These are phyloP conservation scores for Acronicta aceris DNA, from an alignment of 2,888 invertebrate genomes.

Conservation along the genomic window DNA sequence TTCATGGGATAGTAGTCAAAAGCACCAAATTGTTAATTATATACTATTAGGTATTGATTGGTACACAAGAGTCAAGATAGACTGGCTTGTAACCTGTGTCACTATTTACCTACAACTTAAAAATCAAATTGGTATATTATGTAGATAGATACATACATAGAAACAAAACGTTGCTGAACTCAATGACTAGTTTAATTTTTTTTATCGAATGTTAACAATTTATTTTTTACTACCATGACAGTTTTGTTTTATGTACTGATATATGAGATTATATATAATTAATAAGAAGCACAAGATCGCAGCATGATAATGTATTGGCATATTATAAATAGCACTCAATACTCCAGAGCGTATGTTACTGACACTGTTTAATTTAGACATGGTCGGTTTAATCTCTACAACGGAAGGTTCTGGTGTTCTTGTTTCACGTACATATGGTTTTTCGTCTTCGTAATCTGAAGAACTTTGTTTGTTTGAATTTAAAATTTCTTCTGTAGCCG, in stretches of 20 bases:
- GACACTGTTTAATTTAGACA: conserved; percentile 75
- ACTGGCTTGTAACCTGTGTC: conserved; percentile 65
- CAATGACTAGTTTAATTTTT: conserved; percentile 81
- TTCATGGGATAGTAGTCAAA: conserved; percentile 68
- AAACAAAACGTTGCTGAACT: conserved; percentile 58
- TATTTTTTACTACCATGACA: conserved; percentile 73
- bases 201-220: conserved; percentile 59
- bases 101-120: conserved; percentile 83
- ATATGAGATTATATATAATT: conserved; percentile 87
- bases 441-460: conserved; percentile 43
- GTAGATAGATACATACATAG: conserved; percentile 21
- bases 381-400: conserved; percentile 50
- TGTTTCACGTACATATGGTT: conserved; percentile 38
- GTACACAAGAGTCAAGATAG: conserved; percentile 52
- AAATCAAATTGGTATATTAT: conserved; percentile 55
- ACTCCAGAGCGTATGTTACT: conserved; percentile 73
- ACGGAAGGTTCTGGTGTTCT: conserved; percentile 44
- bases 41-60: conserved; percentile 56
- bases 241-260: conserved; percentile 86
- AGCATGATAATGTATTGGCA: conserved; percentile 88
- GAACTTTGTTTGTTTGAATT: conserved; percentile 16
- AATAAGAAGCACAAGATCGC: conserved; percentile 85
- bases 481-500: conserved; percentile 14
- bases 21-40: conserved; percentile 84
- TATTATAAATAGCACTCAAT: conserved; percentile 79